Evolutionary conservation across 2,797 vertebrate genomes (phyloP).

Genomic region (Myripristis murdjan): DNA sequence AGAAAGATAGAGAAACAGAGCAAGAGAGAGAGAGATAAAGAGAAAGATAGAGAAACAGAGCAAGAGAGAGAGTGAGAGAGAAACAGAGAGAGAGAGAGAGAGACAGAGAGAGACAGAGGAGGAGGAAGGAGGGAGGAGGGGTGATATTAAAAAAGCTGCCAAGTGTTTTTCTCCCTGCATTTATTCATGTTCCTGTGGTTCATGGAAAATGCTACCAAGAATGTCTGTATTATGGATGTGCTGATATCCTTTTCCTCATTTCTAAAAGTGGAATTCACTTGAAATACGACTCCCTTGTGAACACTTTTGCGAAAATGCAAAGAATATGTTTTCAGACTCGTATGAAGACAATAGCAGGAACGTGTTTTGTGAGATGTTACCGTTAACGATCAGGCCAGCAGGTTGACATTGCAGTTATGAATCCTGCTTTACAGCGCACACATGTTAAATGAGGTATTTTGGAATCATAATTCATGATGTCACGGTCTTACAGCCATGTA

Average conservation of each 20-base stretch:
- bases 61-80: not conserved
- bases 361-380: not conserved
- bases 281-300: not conserved
- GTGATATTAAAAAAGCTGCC: conserved; percentile 56
- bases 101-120: too few species aligned
- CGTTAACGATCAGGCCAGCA: not conserved
- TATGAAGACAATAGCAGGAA: not conserved
- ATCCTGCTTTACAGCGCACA: not conserved
- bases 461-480: not conserved
- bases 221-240: conserved; percentile 36
- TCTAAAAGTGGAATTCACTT: conserved; percentile 5
- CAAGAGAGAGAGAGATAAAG: not conserved
- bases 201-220: conserved; percentile 52
- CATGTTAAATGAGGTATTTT: not conserved
- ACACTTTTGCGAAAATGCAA: conserved; percentile 26
- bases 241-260: conserved; percentile 24
- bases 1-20: conserved; percentile 15
- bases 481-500: not conserved
- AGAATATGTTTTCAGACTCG: not conserved
- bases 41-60: conserved; percentile 19
- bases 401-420: not conserved
- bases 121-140: too few species aligned
- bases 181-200: conserved; percentile 53
- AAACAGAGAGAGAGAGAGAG: conserved; percentile 1
- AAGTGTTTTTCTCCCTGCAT: conserved; percentile 59